These are phyloP conservation scores for Gymnoscopelus braueri DNA, from an alignment of 2,797 vertebrate species.

Conservation along the genomic window DNA sequence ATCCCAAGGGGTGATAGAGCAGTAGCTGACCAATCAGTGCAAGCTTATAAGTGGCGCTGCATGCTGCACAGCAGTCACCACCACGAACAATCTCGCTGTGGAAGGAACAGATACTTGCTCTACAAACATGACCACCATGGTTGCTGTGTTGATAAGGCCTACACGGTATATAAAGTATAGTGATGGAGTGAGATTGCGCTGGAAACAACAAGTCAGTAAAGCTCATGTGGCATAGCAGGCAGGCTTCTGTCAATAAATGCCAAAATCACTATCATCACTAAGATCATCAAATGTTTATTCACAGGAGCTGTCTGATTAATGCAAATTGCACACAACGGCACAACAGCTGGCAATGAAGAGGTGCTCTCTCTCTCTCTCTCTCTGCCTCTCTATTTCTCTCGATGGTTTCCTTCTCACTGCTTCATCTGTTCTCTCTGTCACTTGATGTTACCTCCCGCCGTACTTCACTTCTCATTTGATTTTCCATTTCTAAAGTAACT, in stretches of 20 bases:
- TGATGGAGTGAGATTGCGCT: conserved; percentile 64
- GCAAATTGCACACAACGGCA: conserved; percentile 70
- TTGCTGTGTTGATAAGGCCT: not conserved
- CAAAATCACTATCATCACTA: conserved; percentile 57
- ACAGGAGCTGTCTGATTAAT: conserved; percentile 68
- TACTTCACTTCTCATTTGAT: conserved; percentile 19
- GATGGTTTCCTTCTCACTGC: conserved; percentile 22
- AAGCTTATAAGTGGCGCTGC: too few relatives aligned
- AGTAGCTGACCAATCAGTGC: too few relatives aligned
- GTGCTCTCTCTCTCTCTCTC: conserved; percentile 17
- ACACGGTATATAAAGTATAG: conserved; percentile 23
- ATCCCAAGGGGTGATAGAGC: too few relatives aligned
- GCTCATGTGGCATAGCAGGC: conserved; percentile 41
- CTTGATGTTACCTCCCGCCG: conserved; percentile 23
- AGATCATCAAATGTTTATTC: conserved; percentile 71
- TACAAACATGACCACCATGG: too few relatives aligned
- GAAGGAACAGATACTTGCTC: too few relatives aligned
- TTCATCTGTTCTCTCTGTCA: conserved; percentile 19
- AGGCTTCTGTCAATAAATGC: conserved; percentile 45
- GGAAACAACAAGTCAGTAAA: conserved; percentile 59
- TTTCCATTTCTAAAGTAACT: conserved; percentile 25
- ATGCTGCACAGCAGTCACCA: too few relatives aligned
- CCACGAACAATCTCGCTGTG: too few relatives aligned
- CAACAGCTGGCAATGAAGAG: conserved; percentile 41
- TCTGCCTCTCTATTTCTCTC: not conserved